Conservation (phyloP, 2,113 vertebrate genomes). For the Tragelaphus buxtoni region DNA sequence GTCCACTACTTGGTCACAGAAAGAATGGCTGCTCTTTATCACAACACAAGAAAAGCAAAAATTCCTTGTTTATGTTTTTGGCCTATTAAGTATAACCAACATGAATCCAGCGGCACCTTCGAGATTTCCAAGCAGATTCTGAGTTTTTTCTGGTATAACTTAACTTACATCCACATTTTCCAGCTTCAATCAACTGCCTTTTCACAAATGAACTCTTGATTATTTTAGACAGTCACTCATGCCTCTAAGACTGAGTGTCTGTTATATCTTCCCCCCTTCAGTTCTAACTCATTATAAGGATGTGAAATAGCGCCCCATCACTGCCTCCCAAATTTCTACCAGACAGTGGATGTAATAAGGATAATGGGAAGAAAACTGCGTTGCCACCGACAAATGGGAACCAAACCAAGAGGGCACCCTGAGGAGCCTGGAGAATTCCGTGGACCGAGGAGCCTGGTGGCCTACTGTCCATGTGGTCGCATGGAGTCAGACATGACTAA, state of each 20-base stretch:
- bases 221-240: background rate
- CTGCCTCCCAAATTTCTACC: background rate
- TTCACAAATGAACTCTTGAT: background rate
- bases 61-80: background rate
- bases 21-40: background rate
- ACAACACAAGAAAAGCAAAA: background rate
- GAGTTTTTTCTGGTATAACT: background rate
- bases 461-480: background rate
- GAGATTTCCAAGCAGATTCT: background rate
- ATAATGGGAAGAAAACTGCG: background rate
- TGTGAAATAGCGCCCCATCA: no score
- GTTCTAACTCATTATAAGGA: background rate
- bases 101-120: rapidly evolving
- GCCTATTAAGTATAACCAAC: background rate
- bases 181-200: background rate
- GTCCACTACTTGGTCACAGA: background rate
- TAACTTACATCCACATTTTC: background rate
- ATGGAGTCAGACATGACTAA: background rate
- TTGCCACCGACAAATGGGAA: background rate
- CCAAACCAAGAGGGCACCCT: background rate
- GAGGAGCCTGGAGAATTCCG: background rate
- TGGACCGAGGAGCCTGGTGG: background rate
- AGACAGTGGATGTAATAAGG: background rate
- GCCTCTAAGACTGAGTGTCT: rapidly evolving
- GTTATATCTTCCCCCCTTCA: background rate